A percentile compares a stretch with the other conserved stretches of the same genome.
These are phyloP conservation scores for Pogonophryne albipinna DNA, from an alignment of 2,797 vertebrate species.

Conservation along the genomic window DNA sequence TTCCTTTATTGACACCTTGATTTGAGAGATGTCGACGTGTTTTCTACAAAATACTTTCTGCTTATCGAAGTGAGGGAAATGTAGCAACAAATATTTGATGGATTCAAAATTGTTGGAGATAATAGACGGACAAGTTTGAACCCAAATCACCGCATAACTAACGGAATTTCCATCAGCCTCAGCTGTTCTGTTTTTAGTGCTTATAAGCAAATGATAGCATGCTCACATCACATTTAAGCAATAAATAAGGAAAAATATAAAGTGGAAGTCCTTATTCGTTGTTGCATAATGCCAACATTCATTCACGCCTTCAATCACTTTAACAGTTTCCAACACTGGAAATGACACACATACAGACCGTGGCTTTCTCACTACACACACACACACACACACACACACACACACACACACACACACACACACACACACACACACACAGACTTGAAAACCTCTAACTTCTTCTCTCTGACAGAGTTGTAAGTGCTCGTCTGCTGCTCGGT, in stretches of 20 bases:
- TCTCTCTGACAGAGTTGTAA: constrained; percentile 16
- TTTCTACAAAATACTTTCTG: background rate
- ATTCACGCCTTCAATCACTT: background rate
- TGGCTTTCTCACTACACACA: constrained; percentile 17
- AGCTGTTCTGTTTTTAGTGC: too few species aligned
- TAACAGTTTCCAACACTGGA: background rate
- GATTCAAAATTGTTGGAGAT: too few species aligned
- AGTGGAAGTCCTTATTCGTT: background rate
- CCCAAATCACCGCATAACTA: too few species aligned
- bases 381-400: background rate
- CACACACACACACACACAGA: background rate
- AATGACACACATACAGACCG: constrained; percentile 2
- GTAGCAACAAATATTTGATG: too few species aligned
- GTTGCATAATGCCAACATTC: background rate
- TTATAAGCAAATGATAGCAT: too few species aligned
- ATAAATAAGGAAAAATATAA: background rate
- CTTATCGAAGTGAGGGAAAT: too few species aligned
- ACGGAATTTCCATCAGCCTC: too few species aligned
- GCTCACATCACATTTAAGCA: too few species aligned
- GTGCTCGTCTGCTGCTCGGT: constrained; percentile 32
- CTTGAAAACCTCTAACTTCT: constrained; percentile 21
- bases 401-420: background rate
- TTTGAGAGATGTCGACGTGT: background rate
- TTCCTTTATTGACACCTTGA: background rate
- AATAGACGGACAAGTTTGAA: too few species aligned